phyloP scores from a whole-genome alignment of 1,140 invertebrate species.

The Zophobas morio region DNA sequence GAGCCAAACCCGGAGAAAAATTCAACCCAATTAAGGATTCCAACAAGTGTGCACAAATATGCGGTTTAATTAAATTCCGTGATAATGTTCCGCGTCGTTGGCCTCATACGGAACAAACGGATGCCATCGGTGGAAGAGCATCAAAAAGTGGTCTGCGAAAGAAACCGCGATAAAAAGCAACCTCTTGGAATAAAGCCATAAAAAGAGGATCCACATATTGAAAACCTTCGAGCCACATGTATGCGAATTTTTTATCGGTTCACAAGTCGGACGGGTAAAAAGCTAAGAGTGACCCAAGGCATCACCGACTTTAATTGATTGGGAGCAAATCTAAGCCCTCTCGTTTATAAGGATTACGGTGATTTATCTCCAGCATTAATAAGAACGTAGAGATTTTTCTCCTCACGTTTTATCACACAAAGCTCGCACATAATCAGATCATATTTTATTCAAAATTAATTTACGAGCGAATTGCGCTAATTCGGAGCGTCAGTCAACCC shows the following conservation, averaged over 20 bases:
- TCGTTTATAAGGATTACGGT: slow-evolving; percentile 1
- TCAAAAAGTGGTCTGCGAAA: background rate
- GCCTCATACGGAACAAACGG: too few species aligned
- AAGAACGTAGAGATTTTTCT: slow-evolving; percentile 6
- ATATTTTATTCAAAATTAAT: slow-evolving; percentile 27
- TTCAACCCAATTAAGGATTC: background rate
- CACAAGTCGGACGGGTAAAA: background rate
- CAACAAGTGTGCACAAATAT: background rate
- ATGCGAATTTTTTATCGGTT: background rate
- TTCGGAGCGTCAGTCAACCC: background rate
- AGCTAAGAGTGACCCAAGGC: background rate
- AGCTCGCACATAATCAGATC: background rate
- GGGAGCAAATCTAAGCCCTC: background rate
- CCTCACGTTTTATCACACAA: background rate
- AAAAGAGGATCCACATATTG: slow-evolving; percentile 7
- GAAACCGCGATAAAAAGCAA: background rate
- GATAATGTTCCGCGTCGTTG: background rate
- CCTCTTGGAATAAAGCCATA: background rate
- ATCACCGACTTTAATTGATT: slow-evolving; percentile 13
- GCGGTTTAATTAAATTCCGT: background rate
- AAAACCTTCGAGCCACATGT: background rate
- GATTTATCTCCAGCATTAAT: slow-evolving; percentile 9
- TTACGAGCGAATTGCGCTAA: background rate
- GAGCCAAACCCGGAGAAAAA: background rate
- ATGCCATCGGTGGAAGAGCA: background rate